These are phyloP conservation scores for Drepana falcataria DNA, from an alignment of 2,888 invertebrate genomes.

Conservation along the genomic window DNA sequence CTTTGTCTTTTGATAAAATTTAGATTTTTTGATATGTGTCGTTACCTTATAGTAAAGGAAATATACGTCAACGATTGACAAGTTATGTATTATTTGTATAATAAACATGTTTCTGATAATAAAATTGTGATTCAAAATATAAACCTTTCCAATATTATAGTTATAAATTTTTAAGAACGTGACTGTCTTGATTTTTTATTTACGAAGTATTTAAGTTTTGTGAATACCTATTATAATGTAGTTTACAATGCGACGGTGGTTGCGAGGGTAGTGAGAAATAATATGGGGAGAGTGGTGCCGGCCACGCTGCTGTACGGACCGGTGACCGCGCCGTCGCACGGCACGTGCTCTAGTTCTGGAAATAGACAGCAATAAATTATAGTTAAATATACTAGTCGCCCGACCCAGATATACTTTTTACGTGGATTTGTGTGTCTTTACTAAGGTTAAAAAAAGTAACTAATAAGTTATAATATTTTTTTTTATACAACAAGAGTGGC, in stretches of 20 bases:
- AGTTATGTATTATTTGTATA: not conserved
- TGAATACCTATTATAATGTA: slow-evolving; percentile 2
- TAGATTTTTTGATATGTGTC: too few species aligned
- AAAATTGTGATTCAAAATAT: not conserved
- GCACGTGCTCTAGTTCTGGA: slow-evolving; percentile 68
- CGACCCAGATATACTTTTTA: too few species aligned
- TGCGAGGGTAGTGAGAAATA: slow-evolving; percentile 62
- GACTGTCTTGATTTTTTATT: too few species aligned
- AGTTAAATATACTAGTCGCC: too few species aligned
- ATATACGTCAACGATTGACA: not conserved
- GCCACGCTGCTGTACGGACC: slow-evolving; percentile 73
- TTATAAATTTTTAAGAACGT: too few species aligned
- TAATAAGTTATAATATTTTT: too few species aligned
- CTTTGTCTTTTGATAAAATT: not conserved
- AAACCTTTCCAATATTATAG: too few species aligned
- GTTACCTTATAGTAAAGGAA: not conserved
- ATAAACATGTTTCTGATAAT: not conserved
- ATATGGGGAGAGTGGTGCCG: slow-evolving; percentile 59
- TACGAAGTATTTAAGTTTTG: not conserved
- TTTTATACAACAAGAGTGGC: too few species aligned
- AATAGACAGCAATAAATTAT: slow-evolving; percentile 13
- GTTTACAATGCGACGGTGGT: slow-evolving; percentile 66
- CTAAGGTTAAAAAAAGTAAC: too few species aligned
- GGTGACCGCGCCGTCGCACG: slow-evolving; percentile 72
- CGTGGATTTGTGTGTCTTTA: too few species aligned